Base-by-base conservation (phyloP, 2,888 invertebrate species). In the Parnassius mnemosyne region DNA sequence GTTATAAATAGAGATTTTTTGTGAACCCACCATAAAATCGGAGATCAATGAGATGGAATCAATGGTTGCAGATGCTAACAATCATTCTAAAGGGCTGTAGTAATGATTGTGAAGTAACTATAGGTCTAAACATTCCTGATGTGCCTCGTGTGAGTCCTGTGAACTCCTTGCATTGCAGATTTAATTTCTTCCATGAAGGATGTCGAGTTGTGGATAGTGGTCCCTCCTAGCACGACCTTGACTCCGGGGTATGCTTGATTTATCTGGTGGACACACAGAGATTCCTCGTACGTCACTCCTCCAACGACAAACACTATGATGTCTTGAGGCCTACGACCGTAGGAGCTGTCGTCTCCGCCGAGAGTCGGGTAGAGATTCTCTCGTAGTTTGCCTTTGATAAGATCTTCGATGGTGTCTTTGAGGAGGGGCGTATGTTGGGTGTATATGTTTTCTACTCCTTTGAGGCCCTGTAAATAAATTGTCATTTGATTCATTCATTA, bases 391-490 rank as follows among this genome's bases (percentile, higher is more conserved):
- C 98, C 98, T 80, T 97, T 98, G 46, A 97, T 93, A 0, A 98
- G 90, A 78, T 98, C 97, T 74, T 99, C 99, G 0, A 99, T 81
- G 0, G 96, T 95, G 79, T 97, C 97, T 73, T 95, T 95, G 9
- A 99, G 85, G 34, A 98, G 91, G 0, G 99, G 99, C n/a, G 95
- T 95, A 85, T 99, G 99, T 79, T 99, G 99, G 0, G 99, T 99
- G 89, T 98, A 99, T 66, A 99, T 97, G 87, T 99, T 99, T 82
- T 99, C 99, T 0, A 99, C 99, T 1, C 99, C 99, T 87, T 96
- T 97, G 20, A 98, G 89, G 16, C 97, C 97, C 93, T 94, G 77
- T 0, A 71, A 73, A 60, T 1, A 57, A 12, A 16, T 34, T 25
- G 5, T 25, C 25, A 5, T 25, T 25, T 34, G 34, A 34, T 34